phyloP scores from a whole-genome alignment of 2,113 vertebrate species.

The Atherinomorus stipes region DNA sequence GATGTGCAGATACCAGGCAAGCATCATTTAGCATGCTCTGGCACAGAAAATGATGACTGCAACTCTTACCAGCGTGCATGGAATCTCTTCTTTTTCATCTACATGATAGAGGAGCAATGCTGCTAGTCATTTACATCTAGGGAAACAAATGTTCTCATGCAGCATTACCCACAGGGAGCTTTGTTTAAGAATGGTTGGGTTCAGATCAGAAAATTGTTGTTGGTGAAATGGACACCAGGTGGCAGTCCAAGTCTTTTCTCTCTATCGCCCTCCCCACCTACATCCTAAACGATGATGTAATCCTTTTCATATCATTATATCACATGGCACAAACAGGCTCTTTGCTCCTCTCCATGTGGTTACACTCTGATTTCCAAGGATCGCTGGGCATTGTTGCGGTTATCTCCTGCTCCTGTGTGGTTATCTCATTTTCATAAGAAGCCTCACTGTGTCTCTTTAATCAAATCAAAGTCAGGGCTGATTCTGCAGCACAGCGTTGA shows the following conservation, averaged over 20 bases:
- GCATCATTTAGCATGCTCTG: slow-evolving; percentile 42
- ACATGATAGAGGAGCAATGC: slow-evolving; percentile 28
- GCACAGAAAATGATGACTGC: slow-evolving; percentile 27
- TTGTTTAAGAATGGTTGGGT: slow-evolving; percentile 45
- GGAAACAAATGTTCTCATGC: slow-evolving; percentile 62
- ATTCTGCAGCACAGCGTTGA: slow-evolving; percentile 41
- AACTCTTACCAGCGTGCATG: background rate
- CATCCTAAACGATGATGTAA: slow-evolving; percentile 77
- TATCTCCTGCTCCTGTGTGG: slow-evolving; percentile 34
- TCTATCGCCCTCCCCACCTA: slow-evolving; percentile 41
- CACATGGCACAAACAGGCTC: slow-evolving; percentile 66
- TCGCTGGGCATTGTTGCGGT: slow-evolving; percentile 53
- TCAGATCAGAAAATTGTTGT: slow-evolving; percentile 14
- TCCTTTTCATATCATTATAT: slow-evolving; percentile 72
- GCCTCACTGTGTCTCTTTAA: slow-evolving; percentile 60
- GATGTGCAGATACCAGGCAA: slow-evolving; percentile 17
- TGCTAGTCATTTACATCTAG: slow-evolving; percentile 50
- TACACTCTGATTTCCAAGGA: slow-evolving; percentile 58
- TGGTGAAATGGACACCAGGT: slow-evolving; percentile 66
- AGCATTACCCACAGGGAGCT: slow-evolving; percentile 45
- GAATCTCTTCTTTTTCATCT: slow-evolving; percentile 42
- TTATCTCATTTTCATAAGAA: slow-evolving; percentile 55
- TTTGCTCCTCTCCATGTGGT: slow-evolving; percentile 44
- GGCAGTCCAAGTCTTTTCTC: slow-evolving; percentile 72
- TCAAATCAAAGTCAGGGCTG: slow-evolving; percentile 64